Base-by-base conservation (phyloP, 2,113 vertebrate genomes). In the Lanius collurio region DNA sequence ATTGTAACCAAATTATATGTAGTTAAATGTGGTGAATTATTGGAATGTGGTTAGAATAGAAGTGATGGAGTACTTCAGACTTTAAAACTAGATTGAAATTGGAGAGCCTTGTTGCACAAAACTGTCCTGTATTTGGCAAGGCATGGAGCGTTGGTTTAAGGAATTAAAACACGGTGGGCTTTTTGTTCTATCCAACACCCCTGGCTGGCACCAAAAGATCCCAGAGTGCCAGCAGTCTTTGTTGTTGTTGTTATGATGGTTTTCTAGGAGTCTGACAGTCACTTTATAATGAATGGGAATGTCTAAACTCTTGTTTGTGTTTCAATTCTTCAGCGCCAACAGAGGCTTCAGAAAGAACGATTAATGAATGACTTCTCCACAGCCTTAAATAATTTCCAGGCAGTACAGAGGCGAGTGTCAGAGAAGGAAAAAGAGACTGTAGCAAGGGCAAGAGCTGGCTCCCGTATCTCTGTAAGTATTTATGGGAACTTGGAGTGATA, bases 301-400 rank as follows among this genome's bases (percentile, higher is more conserved):
- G 52, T 71, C 77, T 89, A 33, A 95, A 75, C 39, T n/a, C 37
- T 28, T 82, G 68, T 41, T 77, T 93, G 71, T 96, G 21, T 87
- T 96, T 95, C 6, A 30, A 76, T 94, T 95, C 77, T 83, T 71
- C 67, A 99, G 99, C 99, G 99, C 94, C 99, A 99, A 26, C 99
- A 99, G 94, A 99, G 98, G 95, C 98, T 99, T 87, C 99, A 99
- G 98, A 99, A 98, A 78, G 99, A 99, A 11, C 98, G 99, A 47
- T 98, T 99, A 93, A 99, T 99, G 99, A 99, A 98, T 71, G 99
- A 99, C 83, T 99, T 99, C 97, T 99, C 99, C 2, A 97, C 98
- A 0, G 99, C 99, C 76, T 98, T 99, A 79, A 99, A 99, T 95
- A 99, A 98, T 91, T 99, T 99, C 96, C 99, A 99, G 96, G 98